Conservation (phyloP, 1,140 invertebrate genomes). For the Penaeus indicus region DNA sequence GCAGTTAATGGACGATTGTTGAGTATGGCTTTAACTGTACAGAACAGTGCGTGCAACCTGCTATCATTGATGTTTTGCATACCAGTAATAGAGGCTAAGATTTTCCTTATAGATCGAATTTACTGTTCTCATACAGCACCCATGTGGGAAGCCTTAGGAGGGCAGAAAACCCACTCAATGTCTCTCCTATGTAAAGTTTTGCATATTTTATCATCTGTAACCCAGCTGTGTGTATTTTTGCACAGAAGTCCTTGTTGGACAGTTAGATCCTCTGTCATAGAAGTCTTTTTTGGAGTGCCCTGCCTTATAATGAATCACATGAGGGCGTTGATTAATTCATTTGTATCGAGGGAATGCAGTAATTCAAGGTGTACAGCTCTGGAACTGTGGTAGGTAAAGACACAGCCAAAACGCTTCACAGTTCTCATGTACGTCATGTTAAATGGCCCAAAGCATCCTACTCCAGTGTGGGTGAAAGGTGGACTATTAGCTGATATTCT, state of each 20-base stretch:
- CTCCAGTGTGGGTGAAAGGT: constrained; percentile 43
- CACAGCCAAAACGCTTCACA: constrained; percentile 66
- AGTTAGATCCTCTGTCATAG: constrained; percentile 67
- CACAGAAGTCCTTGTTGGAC: constrained; percentile 66
- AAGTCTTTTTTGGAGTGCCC: constrained; percentile 51
- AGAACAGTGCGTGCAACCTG: no score
- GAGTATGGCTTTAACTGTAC: no score
- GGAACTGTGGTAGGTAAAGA: constrained; percentile 66
- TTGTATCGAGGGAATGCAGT: no score
- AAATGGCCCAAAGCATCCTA: constrained; percentile 68
- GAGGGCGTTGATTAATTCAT: no score
- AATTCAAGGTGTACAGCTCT: constrained; percentile 34
- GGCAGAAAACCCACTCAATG: constrained; percentile 31
- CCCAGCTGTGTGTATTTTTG: no score
- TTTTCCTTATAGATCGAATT: no score
- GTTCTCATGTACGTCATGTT: constrained; percentile 45
- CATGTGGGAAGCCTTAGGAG: constrained; percentile 36
- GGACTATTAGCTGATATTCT: constrained; percentile 23
- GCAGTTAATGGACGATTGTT: no score
- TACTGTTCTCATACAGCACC: neutral
- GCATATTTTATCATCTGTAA: neutral
- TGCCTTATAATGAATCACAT: no score
- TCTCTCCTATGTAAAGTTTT: neutral
- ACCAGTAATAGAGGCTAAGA: no score
- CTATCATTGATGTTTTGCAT: no score